Percentiles rank a stretch among this genome's conserved stretches.
Evolutionary conservation across 2,797 vertebrate species (phyloP).

Genomic region (Enteromius treurensis): DNA sequence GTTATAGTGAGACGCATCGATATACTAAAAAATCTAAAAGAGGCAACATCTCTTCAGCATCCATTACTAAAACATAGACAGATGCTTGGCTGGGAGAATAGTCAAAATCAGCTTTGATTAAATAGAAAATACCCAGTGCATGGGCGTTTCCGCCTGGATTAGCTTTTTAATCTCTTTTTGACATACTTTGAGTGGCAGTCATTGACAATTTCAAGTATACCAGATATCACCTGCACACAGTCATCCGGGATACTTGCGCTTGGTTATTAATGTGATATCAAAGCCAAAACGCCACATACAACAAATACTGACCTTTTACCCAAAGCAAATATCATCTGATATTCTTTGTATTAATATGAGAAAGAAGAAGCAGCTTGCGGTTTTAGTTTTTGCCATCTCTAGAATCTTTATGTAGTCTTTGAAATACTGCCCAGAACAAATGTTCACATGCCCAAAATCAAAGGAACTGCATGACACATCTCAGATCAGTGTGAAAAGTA

Average conservation of each 20-base stretch:
- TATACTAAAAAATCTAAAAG: neutral
- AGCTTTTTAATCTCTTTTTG: conserved; percentile 67
- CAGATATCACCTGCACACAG: conserved; percentile 45
- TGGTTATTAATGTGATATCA: neutral
- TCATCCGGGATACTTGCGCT: neutral
- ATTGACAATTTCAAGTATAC: conserved; percentile 41
- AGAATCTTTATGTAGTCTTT: neutral
- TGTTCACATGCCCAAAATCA: neutral
- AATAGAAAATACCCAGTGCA: conserved; percentile 60
- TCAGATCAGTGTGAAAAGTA: conserved; percentile 1
- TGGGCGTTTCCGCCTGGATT: conserved; percentile 65
- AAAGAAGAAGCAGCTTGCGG: neutral
- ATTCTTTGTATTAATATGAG: neutral
- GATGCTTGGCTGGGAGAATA: conserved; percentile 62
- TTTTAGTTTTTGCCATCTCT: neutral
- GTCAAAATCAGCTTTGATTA: conserved; percentile 68
- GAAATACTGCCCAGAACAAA: neutral
- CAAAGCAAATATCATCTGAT: neutral
- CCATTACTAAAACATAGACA: conserved; percentile 50
- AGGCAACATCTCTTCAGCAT: conserved; percentile 46
- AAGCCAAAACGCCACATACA: neutral
- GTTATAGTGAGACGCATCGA: neutral
- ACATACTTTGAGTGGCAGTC: conserved; percentile 49
- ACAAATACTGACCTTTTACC: neutral
- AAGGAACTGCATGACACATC: neutral